These are phyloP conservation scores for Chloropsis cyanopogon DNA, from an alignment of 2,113 vertebrate species.

Conservation along the genomic window DNA sequence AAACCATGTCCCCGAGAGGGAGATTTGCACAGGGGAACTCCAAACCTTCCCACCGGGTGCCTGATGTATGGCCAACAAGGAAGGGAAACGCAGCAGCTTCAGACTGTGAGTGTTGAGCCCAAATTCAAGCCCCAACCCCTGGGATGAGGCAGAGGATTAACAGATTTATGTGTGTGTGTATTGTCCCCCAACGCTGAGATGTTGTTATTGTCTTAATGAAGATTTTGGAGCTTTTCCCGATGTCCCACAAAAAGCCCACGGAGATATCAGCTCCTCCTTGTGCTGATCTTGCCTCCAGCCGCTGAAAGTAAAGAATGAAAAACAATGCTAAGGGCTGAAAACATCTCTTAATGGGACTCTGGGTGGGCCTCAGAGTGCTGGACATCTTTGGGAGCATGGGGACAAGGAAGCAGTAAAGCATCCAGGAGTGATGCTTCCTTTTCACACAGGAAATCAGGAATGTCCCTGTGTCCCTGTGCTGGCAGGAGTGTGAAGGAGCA, in stretches of 20 bases:
- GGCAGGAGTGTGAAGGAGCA: not conserved
- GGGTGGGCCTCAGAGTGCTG: not conserved
- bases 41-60: not conserved
- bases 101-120: not conserved
- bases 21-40: not conserved
- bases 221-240: not conserved
- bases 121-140: accelerated
- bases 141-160: not conserved
- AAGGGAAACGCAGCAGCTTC: not conserved
- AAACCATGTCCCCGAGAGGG: not conserved
- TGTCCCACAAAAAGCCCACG: accelerated
- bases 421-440: not conserved
- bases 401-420: not conserved
- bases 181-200: not conserved
- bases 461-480: not conserved
- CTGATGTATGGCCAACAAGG: accelerated
- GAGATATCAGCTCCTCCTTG: not conserved
- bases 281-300: not conserved
- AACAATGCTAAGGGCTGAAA: not conserved
- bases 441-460: not conserved
- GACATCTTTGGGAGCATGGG: not conserved
- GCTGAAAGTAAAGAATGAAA: not conserved
- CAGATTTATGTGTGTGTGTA: accelerated
- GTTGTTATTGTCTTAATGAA: not conserved
- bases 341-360: not conserved